Evolutionary conservation across 2,797 vertebrate genomes (phyloP), one percentile per base, ranked within the genome.

Genomic region (Scarus forsteni): DNA sequence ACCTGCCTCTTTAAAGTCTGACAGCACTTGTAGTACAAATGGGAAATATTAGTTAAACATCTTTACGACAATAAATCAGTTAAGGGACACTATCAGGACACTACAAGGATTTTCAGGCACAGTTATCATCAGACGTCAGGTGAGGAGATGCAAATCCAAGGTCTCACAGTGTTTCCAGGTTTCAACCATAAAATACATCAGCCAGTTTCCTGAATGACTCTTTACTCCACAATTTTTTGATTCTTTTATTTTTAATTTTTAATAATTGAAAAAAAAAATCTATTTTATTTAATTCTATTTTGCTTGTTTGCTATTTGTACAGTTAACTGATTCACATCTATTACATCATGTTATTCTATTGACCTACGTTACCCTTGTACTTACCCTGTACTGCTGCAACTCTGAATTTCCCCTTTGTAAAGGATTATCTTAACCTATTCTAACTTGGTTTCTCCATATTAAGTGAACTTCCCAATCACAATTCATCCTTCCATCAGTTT

Each of bases 161-260:
- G 27, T 34, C 8, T 44, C 5, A 43, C 59, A 8, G 4, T 65
- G 58, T 6, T 19, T 1, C 6, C 15, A 59, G 18, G 10, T 51
- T 51, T 34, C 9, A 70, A 65, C 52, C 75, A 78, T 69, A 77
- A 59, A 50, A 27, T 9, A 76, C 75, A 81, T 68, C 79, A 46
- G 14, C 40, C 48, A 51, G 18, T 54, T 75, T 56, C 43, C 5
- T 12, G 16, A 35, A 27, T 27, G 27, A 27, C 27, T 2, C 27
- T 27, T 62, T 12, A 53, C 52, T 44, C 27, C 15, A 13, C 6
- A 49, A 58, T 8, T 40, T 0, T 4, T 1, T 6, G 15, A 50
- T 27, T 16, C 0, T 0, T 19, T 16, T 12, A 42, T 12, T 3
- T 8, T 19, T 8, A 8, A 9, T 36, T 15, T 27, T 56, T 7